These are phyloP conservation scores for Heloderma charlesbogerti DNA, from an alignment of 2,113 vertebrate species.

Conservation along the genomic window DNA sequence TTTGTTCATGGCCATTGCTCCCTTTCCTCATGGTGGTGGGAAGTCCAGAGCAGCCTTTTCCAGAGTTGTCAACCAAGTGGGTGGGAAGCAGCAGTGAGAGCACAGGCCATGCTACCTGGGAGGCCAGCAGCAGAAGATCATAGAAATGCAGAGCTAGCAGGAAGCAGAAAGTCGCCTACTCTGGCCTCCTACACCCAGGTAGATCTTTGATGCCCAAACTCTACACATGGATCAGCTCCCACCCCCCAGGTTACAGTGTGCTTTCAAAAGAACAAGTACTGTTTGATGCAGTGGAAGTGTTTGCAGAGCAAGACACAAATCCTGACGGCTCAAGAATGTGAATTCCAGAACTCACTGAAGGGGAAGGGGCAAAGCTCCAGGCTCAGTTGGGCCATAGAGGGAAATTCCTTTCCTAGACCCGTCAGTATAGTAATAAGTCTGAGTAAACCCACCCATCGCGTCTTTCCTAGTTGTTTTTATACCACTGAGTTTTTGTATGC, in stretches of 20 bases:
- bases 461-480: background rate
- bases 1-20: slow-evolving; percentile 55
- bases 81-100: background rate
- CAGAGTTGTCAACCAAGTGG: slow-evolving; percentile 13
- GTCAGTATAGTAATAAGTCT: background rate
- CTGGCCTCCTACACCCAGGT: background rate
- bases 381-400: background rate
- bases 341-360: background rate
- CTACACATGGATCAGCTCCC: background rate
- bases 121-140: background rate
- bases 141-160: background rate
- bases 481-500: too few species aligned
- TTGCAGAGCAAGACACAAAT: background rate
- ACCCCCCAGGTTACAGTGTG: background rate
- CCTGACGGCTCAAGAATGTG: background rate
- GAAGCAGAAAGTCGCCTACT: background rate
- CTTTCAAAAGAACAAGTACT: background rate
- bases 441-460: background rate
- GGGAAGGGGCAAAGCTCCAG: background rate
- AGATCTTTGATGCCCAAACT: background rate
- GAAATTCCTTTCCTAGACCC: background rate
- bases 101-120: background rate
- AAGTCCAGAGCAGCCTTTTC: slow-evolving; percentile 20
- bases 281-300: background rate
- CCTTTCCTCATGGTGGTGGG: slow-evolving; percentile 44